Evolutionary conservation across 2,113 vertebrate genomes (phyloP).

Genomic region (Oreochromis tanganicae): DNA sequence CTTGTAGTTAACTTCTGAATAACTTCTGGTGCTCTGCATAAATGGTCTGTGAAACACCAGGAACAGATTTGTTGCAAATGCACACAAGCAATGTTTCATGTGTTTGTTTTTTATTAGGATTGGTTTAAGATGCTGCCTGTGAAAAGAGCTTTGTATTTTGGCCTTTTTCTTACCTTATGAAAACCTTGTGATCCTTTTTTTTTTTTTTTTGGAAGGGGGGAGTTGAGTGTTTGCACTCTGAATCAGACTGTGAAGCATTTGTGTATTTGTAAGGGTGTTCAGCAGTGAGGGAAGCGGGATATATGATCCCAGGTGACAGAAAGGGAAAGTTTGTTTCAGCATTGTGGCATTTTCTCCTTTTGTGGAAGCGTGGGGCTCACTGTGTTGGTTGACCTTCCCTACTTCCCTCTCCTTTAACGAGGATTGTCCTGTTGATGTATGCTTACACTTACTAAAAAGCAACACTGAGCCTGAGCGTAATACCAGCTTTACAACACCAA

Average conservation of each 20-base stretch:
- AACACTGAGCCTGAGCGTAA: neutral
- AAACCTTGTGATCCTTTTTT: constrained; percentile 13
- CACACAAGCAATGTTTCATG: neutral
- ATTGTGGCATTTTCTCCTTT: constrained; percentile 64
- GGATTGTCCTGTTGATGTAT: neutral
- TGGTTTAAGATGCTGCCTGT: neutral
- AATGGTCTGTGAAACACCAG: neutral
- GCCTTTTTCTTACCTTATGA: constrained; percentile 38
- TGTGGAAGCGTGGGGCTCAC: constrained; percentile 53
- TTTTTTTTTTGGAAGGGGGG: neutral
- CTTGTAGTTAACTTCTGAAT: neutral
- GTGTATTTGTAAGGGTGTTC: neutral
- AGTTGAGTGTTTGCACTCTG: neutral
- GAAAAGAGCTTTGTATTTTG: constrained; percentile 4
- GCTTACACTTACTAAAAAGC: neutral
- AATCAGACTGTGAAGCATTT: neutral
- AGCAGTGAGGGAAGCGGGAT: constrained; percentile 2
- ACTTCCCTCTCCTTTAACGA: neutral
- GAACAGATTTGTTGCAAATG: neutral
- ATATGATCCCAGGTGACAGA: constrained; percentile 55
- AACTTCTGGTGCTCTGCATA: neutral
- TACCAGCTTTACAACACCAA: neutral
- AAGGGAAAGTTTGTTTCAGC: constrained; percentile 65
- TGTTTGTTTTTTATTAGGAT: neutral
- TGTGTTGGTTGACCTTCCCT: constrained; percentile 9